Percentiles rank a stretch among this genome's conserved stretches.
These are phyloP conservation scores for Drosophila kikkawai DNA, from an alignment of 1,140 invertebrate genomes.

Conservation along the genomic window DNA sequence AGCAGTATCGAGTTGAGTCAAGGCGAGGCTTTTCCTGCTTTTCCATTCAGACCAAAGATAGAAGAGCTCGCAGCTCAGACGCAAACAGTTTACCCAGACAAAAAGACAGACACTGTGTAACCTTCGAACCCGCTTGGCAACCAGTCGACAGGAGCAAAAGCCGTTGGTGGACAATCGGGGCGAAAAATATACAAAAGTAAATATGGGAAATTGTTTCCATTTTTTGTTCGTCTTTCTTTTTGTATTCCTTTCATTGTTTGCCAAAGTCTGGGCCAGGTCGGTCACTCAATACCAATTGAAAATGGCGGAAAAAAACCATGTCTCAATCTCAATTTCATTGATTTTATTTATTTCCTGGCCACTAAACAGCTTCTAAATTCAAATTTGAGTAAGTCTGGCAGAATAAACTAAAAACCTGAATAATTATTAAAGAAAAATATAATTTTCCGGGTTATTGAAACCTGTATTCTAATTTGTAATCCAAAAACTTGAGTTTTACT, in stretches of 20 bases:
- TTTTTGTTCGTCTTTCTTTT: neutral
- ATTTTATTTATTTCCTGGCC: slow-evolving; percentile 29
- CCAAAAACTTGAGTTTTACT: neutral
- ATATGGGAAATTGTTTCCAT: slow-evolving; percentile 72
- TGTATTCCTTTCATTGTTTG: slow-evolving; percentile 53
- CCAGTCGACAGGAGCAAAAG: slow-evolving; percentile 17
- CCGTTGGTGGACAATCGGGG: slow-evolving; percentile 26
- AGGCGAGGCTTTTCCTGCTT: slow-evolving; percentile 22
- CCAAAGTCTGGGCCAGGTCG: slow-evolving; percentile 61
- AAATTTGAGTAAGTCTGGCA: neutral
- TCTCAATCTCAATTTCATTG: slow-evolving; percentile 23
- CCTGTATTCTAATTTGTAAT: neutral
- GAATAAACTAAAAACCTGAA: neutral
- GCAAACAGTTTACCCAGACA: slow-evolving; percentile 52
- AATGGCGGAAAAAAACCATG: slow-evolving; percentile 19
- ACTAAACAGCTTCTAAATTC: neutral
- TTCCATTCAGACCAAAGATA: slow-evolving; percentile 15
- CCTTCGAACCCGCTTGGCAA: slow-evolving; percentile 64
- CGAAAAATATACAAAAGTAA: slow-evolving; percentile 68
- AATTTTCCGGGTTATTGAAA: neutral
- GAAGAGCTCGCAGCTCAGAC: slow-evolving; percentile 40
- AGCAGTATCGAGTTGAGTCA: slow-evolving; percentile 18
- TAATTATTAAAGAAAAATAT: neutral
- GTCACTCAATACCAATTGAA: slow-evolving; percentile 42
- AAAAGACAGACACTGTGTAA: slow-evolving; percentile 49